phyloP scores from a whole-genome alignment of 2,888 invertebrate genomes.

The Hypselothyrea guttata region DNA sequence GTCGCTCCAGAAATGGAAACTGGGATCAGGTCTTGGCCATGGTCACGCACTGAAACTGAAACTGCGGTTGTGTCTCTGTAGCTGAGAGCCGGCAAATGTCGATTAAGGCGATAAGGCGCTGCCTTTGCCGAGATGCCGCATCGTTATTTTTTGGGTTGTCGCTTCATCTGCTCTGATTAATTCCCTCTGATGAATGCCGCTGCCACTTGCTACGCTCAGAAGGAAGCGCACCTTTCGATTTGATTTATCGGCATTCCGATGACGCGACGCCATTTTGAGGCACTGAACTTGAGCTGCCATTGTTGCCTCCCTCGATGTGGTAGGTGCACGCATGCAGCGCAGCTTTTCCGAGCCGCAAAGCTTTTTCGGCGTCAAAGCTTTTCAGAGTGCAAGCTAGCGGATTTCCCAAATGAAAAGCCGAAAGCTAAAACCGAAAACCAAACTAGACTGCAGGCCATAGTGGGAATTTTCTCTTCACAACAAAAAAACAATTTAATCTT shows the following conservation, averaged over 20 bases:
- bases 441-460: too few species aligned
- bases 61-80: not conserved
- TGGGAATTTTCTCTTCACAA: too few species aligned
- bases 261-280: slow-evolving; percentile 60
- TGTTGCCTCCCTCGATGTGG: not conserved
- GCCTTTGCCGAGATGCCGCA: slow-evolving; percentile 66
- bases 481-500: too few species aligned
- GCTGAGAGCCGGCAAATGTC: slow-evolving; percentile 43
- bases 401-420: too few species aligned
- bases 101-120: slow-evolving; percentile 65
- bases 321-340: slow-evolving; percentile 4
- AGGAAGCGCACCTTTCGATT: slow-evolving; percentile 53
- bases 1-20: too few species aligned
- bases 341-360: not conserved
- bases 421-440: too few species aligned
- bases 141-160: slow-evolving; percentile 72
- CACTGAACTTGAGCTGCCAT: not conserved
- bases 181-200: slow-evolving; percentile 72
- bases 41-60: slow-evolving; percentile 55
- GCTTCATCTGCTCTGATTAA: slow-evolving; percentile 74
- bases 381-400: not conserved
- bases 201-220: slow-evolving; percentile 46
- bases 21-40: slow-evolving; percentile 25
- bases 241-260: slow-evolving; percentile 70
- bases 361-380: too few species aligned